Evolutionary conservation across 2,888 invertebrate genomes (phyloP).

Genomic region (Meliscaeva auricollis): DNA sequence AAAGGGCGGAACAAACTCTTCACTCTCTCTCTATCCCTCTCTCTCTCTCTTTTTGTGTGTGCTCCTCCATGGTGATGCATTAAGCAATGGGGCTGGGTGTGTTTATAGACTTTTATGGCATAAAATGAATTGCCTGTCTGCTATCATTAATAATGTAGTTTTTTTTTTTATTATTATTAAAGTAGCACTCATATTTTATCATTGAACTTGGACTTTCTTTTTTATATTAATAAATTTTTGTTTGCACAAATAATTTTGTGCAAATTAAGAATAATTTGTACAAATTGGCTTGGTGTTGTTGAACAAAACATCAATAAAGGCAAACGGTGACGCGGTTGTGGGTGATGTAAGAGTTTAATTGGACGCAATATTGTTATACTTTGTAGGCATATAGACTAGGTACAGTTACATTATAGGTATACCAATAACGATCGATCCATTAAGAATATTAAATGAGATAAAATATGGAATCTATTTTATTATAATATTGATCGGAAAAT

Average conservation of each 20-base stretch:
- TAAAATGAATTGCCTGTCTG: conserved; percentile 41
- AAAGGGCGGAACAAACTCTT: conserved; percentile 9
- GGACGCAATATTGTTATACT: conserved; percentile 22
- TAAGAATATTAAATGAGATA: conserved; percentile 49
- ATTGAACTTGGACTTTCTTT: conserved; percentile 56
- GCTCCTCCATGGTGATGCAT: conserved; percentile 9
- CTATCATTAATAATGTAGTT: conserved; percentile 12
- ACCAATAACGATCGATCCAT: conserved; percentile 17
- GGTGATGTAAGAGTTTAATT: conserved; percentile 49
- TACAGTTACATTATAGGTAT: neutral
- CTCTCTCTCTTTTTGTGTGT: neutral
- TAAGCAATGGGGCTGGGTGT: conserved; percentile 25
- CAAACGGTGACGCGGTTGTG: neutral
- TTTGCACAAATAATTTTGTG: conserved; percentile 40
- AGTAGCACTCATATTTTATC: conserved; percentile 34
- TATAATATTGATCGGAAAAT: conserved; percentile 39
- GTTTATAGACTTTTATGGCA: conserved; percentile 43
- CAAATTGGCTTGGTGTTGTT: neutral
- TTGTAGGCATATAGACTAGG: conserved; percentile 17
- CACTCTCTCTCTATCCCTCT: neutral
- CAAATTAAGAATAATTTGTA: conserved; percentile 7
- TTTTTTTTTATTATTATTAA: conserved; percentile 32
- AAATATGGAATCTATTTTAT: conserved; percentile 14
- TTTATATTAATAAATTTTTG: neutral
- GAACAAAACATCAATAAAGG: neutral